Base-by-base conservation (phyloP, 2,888 invertebrate species). In the Mythimna pallens region DNA sequence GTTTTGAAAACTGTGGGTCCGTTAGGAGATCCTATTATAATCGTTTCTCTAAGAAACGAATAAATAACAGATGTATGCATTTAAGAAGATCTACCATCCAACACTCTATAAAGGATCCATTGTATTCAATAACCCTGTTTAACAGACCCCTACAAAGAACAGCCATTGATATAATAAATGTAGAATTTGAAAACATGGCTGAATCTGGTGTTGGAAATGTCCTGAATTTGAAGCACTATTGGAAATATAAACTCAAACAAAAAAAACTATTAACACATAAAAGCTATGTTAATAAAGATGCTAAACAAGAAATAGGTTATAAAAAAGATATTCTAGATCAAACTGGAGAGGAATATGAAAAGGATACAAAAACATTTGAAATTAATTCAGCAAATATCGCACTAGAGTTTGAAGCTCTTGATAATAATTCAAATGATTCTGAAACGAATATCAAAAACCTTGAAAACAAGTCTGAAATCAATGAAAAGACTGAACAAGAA, bases 181-280 rank as follows among this genome's bases (percentile, higher is more conserved):
- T 80, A 47, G 9, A 73, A 61, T 20, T 74, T 40, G 10, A 55
- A 47, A 59, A 22, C 8, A 73, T 25, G 30, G 54, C 64, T 52
- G 76, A 58, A 20, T 74, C 30, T 43, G 40, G 55, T 65, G 40
- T 76, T 9, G 59, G 54, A 17, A 74, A 57, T 34, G 34, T 55
- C 1, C 82, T 70, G 17, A 73, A 52, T 5, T 65, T 68, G 9
- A 76, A 81, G 4, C 89, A 85, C 64, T 83, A 84, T 17, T 90
- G 87, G 52, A 73, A 87, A 6, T 90, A 88, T 55, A 90, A 88
- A 80, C 89, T 92, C n/a, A 92, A 92, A 64, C 91, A 92, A 61
- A 93, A 93, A 0, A 90, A 92, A 74, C 89, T 57, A 12, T 5
- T 65, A 14, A 54, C 91, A 7, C 86, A 89, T 8, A 76, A 68